A percentile compares a stretch with the other conserved stretches of the same genome.
phyloP scores from a whole-genome alignment of 2,888 invertebrate genomes.

The Fabriciana adippe region DNA sequence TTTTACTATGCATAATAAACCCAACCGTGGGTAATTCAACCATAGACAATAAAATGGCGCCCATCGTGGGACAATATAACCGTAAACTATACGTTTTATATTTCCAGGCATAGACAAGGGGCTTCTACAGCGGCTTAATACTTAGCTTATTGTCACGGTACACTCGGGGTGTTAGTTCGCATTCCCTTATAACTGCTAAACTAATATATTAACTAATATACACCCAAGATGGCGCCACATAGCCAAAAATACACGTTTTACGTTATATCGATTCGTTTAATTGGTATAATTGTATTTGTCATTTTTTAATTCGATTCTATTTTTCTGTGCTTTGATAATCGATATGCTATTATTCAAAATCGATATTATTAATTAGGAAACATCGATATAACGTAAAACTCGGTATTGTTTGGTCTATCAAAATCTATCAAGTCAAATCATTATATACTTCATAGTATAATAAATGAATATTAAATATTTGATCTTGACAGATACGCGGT shows the following conservation, averaged over 20 bases:
- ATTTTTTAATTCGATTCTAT: neutral
- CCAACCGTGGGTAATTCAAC: neutral
- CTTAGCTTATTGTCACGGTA: constrained; percentile 77
- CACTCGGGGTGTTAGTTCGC: constrained; percentile 74
- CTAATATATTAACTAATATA: constrained; percentile 42
- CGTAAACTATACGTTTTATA: constrained; percentile 18
- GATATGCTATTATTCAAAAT: neutral
- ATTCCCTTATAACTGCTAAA: constrained; percentile 67
- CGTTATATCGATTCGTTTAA: neutral
- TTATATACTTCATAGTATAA: constrained; percentile 1
- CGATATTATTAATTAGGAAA: neutral
- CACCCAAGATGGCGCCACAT: constrained; percentile 23
- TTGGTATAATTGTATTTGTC: neutral
- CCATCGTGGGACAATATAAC: constrained; percentile 5
- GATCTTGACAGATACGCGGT: constrained; percentile 15
- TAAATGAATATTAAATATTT: neutral
- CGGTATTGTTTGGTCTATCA: constrained; percentile 23
- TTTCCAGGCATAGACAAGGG: constrained; percentile 59
- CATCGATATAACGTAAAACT: constrained; percentile 26
- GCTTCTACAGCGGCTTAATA: constrained; percentile 65
- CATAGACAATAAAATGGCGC: constrained; percentile 18
- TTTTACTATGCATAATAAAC: constrained; percentile 11
- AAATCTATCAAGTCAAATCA: constrained; percentile 20
- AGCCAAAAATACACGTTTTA: constrained; percentile 29
- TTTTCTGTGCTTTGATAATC: neutral